phyloP scores from a whole-genome alignment of 2,113 vertebrate species.

The Stegostoma tigrinum region DNA sequence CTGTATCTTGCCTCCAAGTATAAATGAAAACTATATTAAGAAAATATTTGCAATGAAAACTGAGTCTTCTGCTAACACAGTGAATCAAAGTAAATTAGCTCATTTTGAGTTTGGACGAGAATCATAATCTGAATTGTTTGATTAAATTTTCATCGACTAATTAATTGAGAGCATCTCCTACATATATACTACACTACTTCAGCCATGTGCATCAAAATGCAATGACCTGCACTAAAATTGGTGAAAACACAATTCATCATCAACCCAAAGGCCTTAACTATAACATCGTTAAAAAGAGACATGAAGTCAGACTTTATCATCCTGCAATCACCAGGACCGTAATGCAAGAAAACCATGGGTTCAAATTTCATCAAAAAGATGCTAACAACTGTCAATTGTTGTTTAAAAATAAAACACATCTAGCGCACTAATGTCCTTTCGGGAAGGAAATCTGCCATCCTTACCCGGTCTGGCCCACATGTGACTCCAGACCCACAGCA shows the following conservation, averaged over 20 bases:
- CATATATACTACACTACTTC: background rate
- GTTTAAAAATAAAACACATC: no score
- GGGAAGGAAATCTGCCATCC: no score
- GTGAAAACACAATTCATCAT: background rate
- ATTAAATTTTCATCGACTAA: background rate
- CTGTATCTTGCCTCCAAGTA: background rate
- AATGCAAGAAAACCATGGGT: no score
- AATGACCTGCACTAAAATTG: background rate
- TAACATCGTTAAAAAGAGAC: no score
- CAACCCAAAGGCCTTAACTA: background rate
- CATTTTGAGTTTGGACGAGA: background rate
- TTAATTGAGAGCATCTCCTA: background rate
- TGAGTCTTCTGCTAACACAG: background rate
- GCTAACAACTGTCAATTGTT: no score
- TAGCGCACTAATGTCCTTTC: no score
- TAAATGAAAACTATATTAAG: background rate
- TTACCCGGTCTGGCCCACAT: no score
- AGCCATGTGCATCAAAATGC: background rate
- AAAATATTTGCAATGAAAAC: background rate
- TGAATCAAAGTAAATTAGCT: background rate
- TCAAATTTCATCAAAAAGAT: no score
- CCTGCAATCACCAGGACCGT: background rate
- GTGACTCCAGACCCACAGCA: no score
- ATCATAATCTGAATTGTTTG: background rate
- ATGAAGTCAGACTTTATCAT: no score